phyloP scores from a whole-genome alignment of 2,113 vertebrate species.

The Poeciliopsis turrubarensis region DNA sequence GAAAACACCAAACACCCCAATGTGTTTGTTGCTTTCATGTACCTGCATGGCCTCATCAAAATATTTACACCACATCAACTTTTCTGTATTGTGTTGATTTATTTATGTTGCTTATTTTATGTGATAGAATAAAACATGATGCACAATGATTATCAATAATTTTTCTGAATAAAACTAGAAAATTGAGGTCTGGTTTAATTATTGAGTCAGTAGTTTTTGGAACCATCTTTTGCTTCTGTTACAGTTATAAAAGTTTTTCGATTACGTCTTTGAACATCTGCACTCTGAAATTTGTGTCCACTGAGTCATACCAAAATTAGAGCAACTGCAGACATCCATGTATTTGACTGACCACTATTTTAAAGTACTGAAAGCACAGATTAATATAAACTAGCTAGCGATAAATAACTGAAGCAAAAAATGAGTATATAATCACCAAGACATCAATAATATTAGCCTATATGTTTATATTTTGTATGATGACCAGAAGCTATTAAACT shows the following conservation, averaged over 20 bases:
- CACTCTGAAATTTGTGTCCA: not conserved
- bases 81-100: not conserved
- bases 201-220: not conserved
- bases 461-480: too few species aligned
- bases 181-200: not conserved
- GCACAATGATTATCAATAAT: not conserved
- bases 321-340: not conserved
- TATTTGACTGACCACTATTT: too few species aligned
- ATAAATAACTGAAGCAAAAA: too few species aligned
- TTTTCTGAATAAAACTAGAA: not conserved
- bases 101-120: not conserved
- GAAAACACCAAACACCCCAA: constrained; percentile 39
- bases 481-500: too few species aligned
- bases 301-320: not conserved
- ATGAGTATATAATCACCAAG: too few species aligned
- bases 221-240: not conserved
- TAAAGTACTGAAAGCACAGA: too few species aligned
- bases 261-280: not conserved
- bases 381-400: too few species aligned
- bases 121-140: not conserved
- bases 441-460: too few species aligned
- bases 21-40: constrained; percentile 15
- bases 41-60: too few species aligned
- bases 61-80: too few species aligned
- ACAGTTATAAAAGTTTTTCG: not conserved